These are phyloP conservation scores for Salvator merianae DNA, from an alignment of 2,113 vertebrate species.

Conservation along the genomic window DNA sequence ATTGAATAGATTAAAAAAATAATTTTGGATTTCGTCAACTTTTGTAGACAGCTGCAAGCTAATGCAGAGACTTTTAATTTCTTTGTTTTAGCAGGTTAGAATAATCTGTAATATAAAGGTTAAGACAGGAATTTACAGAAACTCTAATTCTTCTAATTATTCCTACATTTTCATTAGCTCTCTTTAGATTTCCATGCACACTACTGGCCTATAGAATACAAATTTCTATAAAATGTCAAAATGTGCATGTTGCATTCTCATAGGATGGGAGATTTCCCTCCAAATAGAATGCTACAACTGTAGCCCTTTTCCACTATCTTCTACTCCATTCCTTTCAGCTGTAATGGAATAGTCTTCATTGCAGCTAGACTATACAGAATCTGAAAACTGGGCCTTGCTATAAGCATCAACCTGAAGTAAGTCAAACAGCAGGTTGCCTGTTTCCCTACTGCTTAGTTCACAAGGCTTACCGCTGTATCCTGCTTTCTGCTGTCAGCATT, in stretches of 20 bases:
- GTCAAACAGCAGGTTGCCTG: too few relatives aligned
- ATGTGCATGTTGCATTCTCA: background rate
- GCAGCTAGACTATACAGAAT: too few relatives aligned
- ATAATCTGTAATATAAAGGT: background rate
- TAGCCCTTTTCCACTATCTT: too few relatives aligned
- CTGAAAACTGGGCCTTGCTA: background rate
- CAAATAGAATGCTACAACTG: too few relatives aligned
- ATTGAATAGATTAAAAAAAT: background rate
- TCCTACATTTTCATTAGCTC: background rate
- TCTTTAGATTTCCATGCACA: background rate
- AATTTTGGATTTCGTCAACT: background rate
- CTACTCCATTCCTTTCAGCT: too few relatives aligned
- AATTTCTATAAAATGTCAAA: background rate
- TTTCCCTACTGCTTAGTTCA: too few relatives aligned
- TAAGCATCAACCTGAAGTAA: background rate
- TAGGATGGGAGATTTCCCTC: too few relatives aligned
- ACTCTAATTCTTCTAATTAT: background rate
- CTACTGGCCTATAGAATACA: background rate
- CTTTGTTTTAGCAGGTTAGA: background rate
- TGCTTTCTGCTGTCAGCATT: too few relatives aligned
- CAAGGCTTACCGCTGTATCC: too few relatives aligned
- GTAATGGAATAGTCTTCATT: too few relatives aligned
- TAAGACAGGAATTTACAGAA: background rate
- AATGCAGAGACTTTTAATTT: background rate
- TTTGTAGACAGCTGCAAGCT: background rate